Evolutionary conservation across 2,888 invertebrate genomes (phyloP), one percentile per base, ranked within the genome.

Genomic region (Lasioglossum vierecki): DNA sequence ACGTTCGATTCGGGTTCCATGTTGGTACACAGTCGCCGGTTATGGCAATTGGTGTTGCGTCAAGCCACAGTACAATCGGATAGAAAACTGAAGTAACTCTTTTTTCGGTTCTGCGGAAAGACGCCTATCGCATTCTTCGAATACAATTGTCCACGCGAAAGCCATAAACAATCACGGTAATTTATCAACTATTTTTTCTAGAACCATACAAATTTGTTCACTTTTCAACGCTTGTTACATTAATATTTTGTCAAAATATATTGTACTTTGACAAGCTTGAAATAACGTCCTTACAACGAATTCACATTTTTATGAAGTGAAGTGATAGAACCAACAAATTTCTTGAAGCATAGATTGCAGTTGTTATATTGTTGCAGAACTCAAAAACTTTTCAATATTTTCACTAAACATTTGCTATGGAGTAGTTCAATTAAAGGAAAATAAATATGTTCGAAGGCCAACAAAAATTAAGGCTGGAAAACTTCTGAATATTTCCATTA

Each of bases 21-120:
- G 66, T 71, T 41, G 13, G 63, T 13, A n/a, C 41, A 39, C 15
- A 13, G 15, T 46, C 15, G 30, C 60, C 46, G 63, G 30, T 76
- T 76, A 63, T 63, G 76, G 76, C 63, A 63, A 63, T 66, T 66
- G 46, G 66, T 30, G 35, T 68, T 66, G 26, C 68, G 35, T 39
- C 49, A 49, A 26, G 46, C 30, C 22, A 22, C 15, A 30, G 13
- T 35, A 76, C 76, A 66, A 66, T 76, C 39, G n/a, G 35, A 68
- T 39, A n/a, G 68, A 49, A 77, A 63, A n/a, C 49, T 26, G 18
- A 77, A 66, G 72, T 35, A 4, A 26, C 15, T 13, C n/a, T 66
- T 46, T 66, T 30, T 66, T 46, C 35, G 9, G 9, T 9, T 22
- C 39, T 68, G 4, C 68, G 68, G 49, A 22, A 18, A 30, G 22